Evolutionary conservation across 1,140 invertebrate species (phyloP).

Genomic region (Araneus ventricosus): DNA sequence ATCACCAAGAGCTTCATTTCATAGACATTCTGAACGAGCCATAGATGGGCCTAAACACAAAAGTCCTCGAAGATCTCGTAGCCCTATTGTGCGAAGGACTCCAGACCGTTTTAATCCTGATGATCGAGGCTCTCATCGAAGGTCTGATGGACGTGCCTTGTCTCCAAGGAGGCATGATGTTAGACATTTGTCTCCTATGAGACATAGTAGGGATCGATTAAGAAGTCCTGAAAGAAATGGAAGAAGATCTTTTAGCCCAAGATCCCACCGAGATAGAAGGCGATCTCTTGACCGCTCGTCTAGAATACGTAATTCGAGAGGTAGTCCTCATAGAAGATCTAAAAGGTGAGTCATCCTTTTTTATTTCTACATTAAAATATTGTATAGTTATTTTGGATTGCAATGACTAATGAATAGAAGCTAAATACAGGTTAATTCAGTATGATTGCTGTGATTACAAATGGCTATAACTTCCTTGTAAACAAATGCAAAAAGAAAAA

Average conservation of each 20-base stretch:
- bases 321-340: conserved; percentile 79
- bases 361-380: neutral
- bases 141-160: neutral
- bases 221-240: conserved; percentile 63
- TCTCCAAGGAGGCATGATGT: neutral
- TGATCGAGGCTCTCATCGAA: neutral
- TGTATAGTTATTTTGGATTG: too few species aligned
- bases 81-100: conserved; percentile 9
- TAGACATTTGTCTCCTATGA: neutral
- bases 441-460: too few species aligned
- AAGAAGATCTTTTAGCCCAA: conserved; percentile 38
- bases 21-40: neutral
- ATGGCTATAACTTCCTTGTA: too few species aligned
- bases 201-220: neutral
- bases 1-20: conserved; percentile 60
- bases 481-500: too few species aligned
- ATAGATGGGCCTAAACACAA: neutral
- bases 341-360: conserved; percentile 45
- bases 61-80: neutral
- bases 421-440: too few species aligned
- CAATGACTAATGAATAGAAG: too few species aligned
- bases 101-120: neutral
- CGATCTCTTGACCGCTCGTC: conserved; percentile 38
- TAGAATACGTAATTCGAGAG: conserved; percentile 73
- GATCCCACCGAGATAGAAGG: conserved; percentile 34